These are phyloP conservation scores for Hystrix brachyura DNA, from an alignment of 2,113 vertebrate genomes.

Conservation along the genomic window DNA sequence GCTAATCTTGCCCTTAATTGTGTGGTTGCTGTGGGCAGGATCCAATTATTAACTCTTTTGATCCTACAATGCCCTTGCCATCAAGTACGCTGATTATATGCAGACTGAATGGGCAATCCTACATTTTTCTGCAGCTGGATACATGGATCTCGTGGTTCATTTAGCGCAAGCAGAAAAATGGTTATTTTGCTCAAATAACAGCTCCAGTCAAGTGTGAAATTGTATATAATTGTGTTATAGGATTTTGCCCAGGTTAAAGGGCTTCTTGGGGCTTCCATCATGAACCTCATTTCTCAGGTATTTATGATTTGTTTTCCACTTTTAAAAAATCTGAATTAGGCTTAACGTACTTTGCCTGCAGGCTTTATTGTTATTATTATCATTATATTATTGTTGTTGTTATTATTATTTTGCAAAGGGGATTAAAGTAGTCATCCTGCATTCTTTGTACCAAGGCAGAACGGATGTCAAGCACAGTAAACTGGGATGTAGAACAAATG, in stretches of 20 bases:
- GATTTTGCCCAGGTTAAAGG: constrained; percentile 79
- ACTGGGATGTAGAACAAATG: not conserved
- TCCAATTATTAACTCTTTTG: constrained; percentile 83
- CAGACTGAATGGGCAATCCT: not conserved
- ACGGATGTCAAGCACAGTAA: not conserved
- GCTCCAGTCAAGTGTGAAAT: constrained; percentile 77
- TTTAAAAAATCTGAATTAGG: constrained; percentile 66
- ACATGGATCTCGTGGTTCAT: constrained; percentile 49
- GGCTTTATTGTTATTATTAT: constrained; percentile 4
- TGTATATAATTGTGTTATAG: constrained; percentile 80
- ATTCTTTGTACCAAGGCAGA: not conserved
- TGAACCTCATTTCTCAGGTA: constrained; percentile 77
- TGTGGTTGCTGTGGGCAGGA: constrained; percentile 79
- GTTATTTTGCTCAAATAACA: constrained; percentile 75
- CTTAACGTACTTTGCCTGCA: constrained; percentile 38
- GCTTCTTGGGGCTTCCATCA: constrained; percentile 70
- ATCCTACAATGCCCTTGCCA: constrained; percentile 61
- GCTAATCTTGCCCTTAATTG: constrained; percentile 87
- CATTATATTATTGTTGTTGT: not conserved
- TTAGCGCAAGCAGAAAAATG: constrained; percentile 75
- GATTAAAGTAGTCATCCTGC: not conserved
- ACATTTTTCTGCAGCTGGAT: constrained; percentile 53
- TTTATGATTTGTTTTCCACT: constrained; percentile 73
- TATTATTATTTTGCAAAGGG: constrained; percentile 46
- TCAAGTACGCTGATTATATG: constrained; percentile 2